Evolutionary conservation across 2,888 invertebrate species (phyloP), one percentile per base, ranked within the genome.

Genomic region (Drosophila neoperkinsi): DNA sequence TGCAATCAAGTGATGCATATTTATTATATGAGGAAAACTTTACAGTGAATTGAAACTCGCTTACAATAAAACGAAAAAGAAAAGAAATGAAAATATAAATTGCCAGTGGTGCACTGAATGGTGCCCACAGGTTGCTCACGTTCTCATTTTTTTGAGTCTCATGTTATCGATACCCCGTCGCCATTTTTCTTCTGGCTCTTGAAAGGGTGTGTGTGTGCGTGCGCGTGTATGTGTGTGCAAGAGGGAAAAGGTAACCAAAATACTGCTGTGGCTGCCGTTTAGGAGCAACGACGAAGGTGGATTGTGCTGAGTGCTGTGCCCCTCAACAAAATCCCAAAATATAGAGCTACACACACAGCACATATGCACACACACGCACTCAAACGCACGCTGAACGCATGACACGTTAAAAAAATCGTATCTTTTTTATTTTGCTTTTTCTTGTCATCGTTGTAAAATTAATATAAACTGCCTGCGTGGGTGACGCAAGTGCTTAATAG

Each of bases 161-260:
- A 71, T 82, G 88, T 87, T 87, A 87, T 88, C 87, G 87, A 90
- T 90, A 90, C 84, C 84, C 79, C 81, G 88, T 90, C 91, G 91
- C 91, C 91, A 92, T 92, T 92, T 91, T 92, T 87, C 81, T 90
- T 85, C 65, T 62, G 70, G 50, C 71, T 71, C 66, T 84, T 78
- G 81, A 88, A 82, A 79, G 74, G 82, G 81, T 72, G 77, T 68
- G 70, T 66, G 73, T 82, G 70, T 61, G 74, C 71, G 77, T 61
- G 77, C 46, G n/a, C n/a, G 11, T 41, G 10, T 2, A 21, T 21
- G 43, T 43, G 71, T 75, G 77, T 66, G 74, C 50, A 59, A 77
- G 81, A 53, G 77, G 80, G 79, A 74, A 85, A 85, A 77, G 78
- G 80, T 82, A 85, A 89, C 90, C 85, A 87, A 85, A 88, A 86